These are phyloP conservation scores for Peromyscus californicus DNA, from an alignment of 2,113 vertebrate genomes.

Conservation along the genomic window DNA sequence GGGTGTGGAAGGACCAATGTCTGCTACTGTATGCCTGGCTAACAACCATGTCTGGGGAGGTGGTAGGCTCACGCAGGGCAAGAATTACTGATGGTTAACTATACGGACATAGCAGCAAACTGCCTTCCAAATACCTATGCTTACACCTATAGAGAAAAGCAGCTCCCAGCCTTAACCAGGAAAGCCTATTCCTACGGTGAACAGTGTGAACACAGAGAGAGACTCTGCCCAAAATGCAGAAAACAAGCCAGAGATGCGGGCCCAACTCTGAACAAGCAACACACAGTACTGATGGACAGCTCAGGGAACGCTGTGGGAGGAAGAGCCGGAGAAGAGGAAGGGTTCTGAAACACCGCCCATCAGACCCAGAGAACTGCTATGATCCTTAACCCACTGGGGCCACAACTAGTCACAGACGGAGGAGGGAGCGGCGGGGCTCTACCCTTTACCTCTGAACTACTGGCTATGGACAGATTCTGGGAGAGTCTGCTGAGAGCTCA, in stretches of 20 bases:
- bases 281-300: not conserved
- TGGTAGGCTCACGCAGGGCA: not conserved
- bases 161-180: not conserved
- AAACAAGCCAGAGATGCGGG: not conserved
- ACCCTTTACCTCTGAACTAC: not conserved
- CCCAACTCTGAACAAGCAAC: no score
- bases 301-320: not conserved
- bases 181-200: not conserved
- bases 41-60: not conserved
- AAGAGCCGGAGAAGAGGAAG: not conserved
- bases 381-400: not conserved
- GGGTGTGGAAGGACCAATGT: not conserved
- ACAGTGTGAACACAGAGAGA: not conserved
- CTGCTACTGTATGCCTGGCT: not conserved
- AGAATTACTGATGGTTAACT: not conserved
- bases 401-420: not conserved
- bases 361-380: not conserved
- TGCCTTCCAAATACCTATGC: not conserved
- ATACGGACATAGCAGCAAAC: not conserved
- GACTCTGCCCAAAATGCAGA: not conserved
- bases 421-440: not conserved
- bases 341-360: not conserved
- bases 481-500: not conserved
- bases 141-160: not conserved
- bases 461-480: not conserved